Conservation (phyloP, 2,888 invertebrate genomes). For the Erpobdella octoculata region DNA sequence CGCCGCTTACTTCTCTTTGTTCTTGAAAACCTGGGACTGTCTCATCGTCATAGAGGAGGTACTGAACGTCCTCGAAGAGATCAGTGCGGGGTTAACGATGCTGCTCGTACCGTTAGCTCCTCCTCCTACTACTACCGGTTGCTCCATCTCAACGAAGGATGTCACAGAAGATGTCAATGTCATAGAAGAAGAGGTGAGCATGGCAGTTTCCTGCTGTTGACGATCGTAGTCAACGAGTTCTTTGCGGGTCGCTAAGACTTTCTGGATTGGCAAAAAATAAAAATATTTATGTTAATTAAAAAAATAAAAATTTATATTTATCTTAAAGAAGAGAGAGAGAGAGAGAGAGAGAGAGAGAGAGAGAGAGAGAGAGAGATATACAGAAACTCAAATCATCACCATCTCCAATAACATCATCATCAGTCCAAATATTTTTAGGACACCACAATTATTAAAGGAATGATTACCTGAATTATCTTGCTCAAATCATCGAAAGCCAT, state of each 20-base stretch:
- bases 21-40: neutral
- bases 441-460: no score
- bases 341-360: neutral
- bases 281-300: neutral
- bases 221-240: conserved; percentile 85
- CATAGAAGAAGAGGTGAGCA: conserved; percentile 30
- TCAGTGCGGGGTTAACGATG: neutral
- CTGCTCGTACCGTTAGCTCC: no score
- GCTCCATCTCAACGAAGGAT: neutral
- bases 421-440: no score
- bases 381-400: neutral
- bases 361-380: neutral
- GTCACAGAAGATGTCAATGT: neutral
- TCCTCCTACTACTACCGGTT: neutral
- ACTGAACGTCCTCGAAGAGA: conserved; percentile 27
- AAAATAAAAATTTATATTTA: neutral
- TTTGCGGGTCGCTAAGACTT: conserved; percentile 79
- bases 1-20: neutral
- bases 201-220: conserved; percentile 49
- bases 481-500: conserved; percentile 86
- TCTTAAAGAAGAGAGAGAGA: neutral
- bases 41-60: neutral
- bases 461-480: conserved; percentile 56
- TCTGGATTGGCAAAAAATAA: conserved; percentile 53
- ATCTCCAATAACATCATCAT: no score